Base-by-base conservation (phyloP, 2,888 invertebrate genomes). In the Eumerus sabulonum region DNA sequence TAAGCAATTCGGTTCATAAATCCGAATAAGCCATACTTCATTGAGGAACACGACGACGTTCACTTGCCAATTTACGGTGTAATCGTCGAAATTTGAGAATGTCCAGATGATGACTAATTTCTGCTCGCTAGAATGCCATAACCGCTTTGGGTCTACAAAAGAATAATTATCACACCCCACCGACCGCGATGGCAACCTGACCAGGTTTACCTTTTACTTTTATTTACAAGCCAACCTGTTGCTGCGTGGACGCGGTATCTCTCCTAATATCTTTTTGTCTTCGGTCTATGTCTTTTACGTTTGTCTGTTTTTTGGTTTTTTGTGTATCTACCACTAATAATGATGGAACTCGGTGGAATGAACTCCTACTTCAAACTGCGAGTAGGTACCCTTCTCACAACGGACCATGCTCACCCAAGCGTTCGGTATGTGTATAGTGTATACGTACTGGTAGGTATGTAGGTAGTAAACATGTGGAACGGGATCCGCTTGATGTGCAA, bases 311-410 rank as follows among this genome's bases (percentile, higher is more conserved):
- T 1, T 56, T 36, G 40, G 13, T 4, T 27, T 27, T 27, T 27
- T 27, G 27, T 27, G 27, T 18, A 27, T n/a, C n/a, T n/a, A n/a
- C 40, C 68, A 47, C 60, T 70, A 70, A 70, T 70, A 53, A 70
- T 53, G 68, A 60, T 70, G 68, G 68, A 70, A 60, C 14, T 53
- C 68, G 40, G 68, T 70, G 68, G 68, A 70, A 70, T 70, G 68
- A 70, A 70, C 68, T 70, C 68, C 60, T 68, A 45, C 45, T 53
- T 60, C 45, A 53, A 13, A 60, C 7, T 40, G 3, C 35, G 11
- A 45, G 48, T 48, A 42, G n/a, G 9, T 51, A 50, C 12, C 7
- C 14, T 53, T 27, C 18, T 18, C 47, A 40, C 36, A 18, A 18
- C 13, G 27, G 27, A 27, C 36, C 12, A 48, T 53, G 68, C 35